Evolutionary conservation across 2,113 vertebrate genomes (phyloP), one percentile per base, ranked within the genome.

Genomic region (Phaetusa simplex): DNA sequence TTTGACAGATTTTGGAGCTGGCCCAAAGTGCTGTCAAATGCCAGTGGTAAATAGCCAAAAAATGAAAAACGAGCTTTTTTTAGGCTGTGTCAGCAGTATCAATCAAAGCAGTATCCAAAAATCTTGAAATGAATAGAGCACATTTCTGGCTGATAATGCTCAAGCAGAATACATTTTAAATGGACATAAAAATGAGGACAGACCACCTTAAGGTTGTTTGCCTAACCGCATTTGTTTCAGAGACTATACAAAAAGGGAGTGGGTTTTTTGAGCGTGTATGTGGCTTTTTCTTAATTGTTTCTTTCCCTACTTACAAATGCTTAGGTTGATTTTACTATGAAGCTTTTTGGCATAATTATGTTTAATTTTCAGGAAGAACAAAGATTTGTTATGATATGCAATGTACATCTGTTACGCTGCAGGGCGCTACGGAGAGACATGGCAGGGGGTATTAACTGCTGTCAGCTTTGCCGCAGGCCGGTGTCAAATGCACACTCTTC

Each of bases 41-140:
- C 78, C 58, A 42, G 59, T 58, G 49, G 71, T 90, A 93, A 92
- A 97, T 86, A 83, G 90, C 85, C 93, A 94, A 96, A 96, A 96
- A 96, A 90, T 88, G 73, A 95, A 95, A 95, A 95, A 88, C 3
- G 9, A 76, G 65, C 5, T 56, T 88, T 88, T 84, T 96, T 94
- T 80, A 67, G 87, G 14, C 67, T 93, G 42, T 78, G 82, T 97
- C 95, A 96, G 88, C 92, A 83, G 71, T 66, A 95, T 90, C 92
- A 93, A 86, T 97, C 93, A 90, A 15, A 96, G 42, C 29, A 67
- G 74, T 36, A 93, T 92, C 79, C 90, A 93, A 94, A 94, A 92
- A 56, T 67, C 74, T 36, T 89, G 45, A 82, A 69, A 95, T 34
- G 66, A 87, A 87, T 79, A 88, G 29, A 84, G 16, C 56, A n/a